Evolutionary conservation across 1,140 invertebrate genomes (phyloP).

Genomic region (Drosophila chauvacae): DNA sequence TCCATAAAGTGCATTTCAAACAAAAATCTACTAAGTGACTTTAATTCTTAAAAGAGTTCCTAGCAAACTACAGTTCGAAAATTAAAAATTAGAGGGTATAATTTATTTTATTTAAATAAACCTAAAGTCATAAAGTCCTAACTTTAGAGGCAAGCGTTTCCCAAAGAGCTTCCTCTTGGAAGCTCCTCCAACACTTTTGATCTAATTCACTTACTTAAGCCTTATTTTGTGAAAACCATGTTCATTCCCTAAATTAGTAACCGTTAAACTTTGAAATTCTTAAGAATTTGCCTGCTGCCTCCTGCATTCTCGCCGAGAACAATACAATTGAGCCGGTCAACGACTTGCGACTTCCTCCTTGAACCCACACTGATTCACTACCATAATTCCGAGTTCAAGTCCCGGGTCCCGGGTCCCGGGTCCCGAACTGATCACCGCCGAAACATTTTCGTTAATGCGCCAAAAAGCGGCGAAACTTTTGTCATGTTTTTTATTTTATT

Average conservation of each 20-base stretch:
- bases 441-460: conserved; percentile 72
- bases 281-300: conserved; percentile 29
- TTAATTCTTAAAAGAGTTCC: neutral
- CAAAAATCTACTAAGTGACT: neutral
- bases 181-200: neutral
- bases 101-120: neutral
- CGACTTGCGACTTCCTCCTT: conserved; percentile 45
- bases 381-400: conserved; percentile 4
- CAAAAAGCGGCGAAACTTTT: conserved; percentile 73
- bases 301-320: conserved; percentile 11
- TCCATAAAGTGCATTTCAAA: neutral
- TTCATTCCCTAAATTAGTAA: conserved; percentile 26
- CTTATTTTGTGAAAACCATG: neutral
- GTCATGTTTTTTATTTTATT: conserved; percentile 62
- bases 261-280: conserved; percentile 55
- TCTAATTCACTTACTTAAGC: neutral
- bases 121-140: neutral
- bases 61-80: neutral
- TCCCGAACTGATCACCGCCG: conserved; percentile 23
- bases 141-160: neutral
- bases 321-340: conserved; percentile 61
- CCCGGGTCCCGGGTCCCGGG: neutral
- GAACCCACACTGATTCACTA: conserved; percentile 48
- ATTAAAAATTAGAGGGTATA: neutral
- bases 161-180: neutral